Evolutionary conservation across 1,140 invertebrate species (phyloP).

Genomic region (Propsilocerus akamusi): DNA sequence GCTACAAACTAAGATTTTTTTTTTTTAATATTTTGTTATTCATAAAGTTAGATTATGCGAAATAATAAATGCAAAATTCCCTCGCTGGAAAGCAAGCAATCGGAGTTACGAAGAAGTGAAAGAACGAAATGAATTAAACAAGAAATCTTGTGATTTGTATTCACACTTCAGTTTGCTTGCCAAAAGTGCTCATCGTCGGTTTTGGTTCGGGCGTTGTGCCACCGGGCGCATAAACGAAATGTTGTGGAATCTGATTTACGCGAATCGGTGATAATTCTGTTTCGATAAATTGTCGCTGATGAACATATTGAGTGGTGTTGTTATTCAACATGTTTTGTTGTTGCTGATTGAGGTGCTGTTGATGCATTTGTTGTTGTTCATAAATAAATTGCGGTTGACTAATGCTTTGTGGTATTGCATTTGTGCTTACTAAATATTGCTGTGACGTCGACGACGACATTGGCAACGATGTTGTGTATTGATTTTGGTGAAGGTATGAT

Average conservation of each 20-base stretch:
- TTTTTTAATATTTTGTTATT: no score
- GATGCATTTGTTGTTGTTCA: slow-evolving; percentile 2
- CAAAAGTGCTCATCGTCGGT: background rate
- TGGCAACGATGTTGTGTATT: background rate
- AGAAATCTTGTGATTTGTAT: background rate
- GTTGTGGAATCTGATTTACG: background rate
- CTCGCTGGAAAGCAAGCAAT: no score
- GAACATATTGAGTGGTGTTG: no score
- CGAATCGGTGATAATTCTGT: slow-evolving; percentile 1
- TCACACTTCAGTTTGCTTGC: background rate
- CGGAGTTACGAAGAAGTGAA: no score
- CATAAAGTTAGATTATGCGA: no score
- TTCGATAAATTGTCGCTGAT: no score
- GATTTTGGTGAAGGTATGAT: background rate
- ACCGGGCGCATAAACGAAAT: background rate
- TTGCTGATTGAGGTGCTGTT: background rate
- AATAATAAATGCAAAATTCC: no score
- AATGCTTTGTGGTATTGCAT: background rate
- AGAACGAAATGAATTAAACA: no score
- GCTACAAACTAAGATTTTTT: no score
- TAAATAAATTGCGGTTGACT: background rate
- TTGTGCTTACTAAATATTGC: background rate
- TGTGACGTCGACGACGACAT: background rate
- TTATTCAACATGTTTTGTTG: background rate
- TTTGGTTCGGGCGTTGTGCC: no score